Evolutionary conservation across 2,113 vertebrate genomes (phyloP), one percentile per base, ranked within the genome.

Genomic region (Aythya baeri): DNA sequence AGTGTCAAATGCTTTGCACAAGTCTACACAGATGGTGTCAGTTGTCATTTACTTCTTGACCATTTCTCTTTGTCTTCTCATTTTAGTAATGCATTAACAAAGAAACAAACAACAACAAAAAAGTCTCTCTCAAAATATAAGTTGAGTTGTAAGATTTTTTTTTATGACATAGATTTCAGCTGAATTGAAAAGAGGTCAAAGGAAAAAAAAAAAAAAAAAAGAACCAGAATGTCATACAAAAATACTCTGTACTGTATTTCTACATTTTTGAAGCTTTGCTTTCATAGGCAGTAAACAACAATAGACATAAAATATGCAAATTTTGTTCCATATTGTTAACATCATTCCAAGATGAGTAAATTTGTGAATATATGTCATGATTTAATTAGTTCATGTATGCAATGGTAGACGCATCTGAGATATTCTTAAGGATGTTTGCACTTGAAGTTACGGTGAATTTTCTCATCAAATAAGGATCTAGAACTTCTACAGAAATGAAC

Each of bases 321-420:
- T 93, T 93, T 75, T 95, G 46, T 96, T 93, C 44, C 32, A 61
- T 89, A 93, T 58, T 93, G 74, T 91, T 87, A 94, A 92, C 34
- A 83, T 54, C 85, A 81, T 92, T 95, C 46, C 71, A 93, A 83
- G 61, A 92, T 77, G 95, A 70, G 41, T 50, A 72, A 86, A 68
- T 83, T 84, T 57, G 49, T 81, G 85, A 88, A 78, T 58, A 81
- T 92, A 84, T 71, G 15, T 43, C 89, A 75, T 92, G 79, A 92
- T 46, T 93, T 54, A 55, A 92, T 83, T 83, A 66, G 86, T 94
- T 89, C 62, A 49, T 77, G 65, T 55, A 70, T 6, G 44, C 88
- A 92, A 61, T 0, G 0, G 55, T 78, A 90, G 55, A 80, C 80
- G 57, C 65, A 54, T 55, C 44, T 67, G 59, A 81, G 16, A 55